These are phyloP conservation scores for Morus bassanus DNA, from an alignment of 2,797 vertebrate species.

Conservation along the genomic window DNA sequence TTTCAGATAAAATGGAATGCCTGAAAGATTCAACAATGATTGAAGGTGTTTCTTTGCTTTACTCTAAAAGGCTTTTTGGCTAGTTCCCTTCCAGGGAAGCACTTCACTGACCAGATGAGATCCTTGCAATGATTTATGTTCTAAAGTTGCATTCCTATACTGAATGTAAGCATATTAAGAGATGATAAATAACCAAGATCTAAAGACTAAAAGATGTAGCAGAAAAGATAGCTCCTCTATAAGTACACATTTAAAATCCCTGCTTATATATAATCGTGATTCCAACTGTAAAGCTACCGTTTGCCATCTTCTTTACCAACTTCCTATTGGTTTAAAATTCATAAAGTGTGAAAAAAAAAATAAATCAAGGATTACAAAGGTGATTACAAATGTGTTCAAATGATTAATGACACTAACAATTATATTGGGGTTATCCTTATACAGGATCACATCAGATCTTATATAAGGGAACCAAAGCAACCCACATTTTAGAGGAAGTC, in stretches of 20 bases:
- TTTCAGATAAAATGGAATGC: constrained; percentile 14
- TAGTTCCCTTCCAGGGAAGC: not conserved
- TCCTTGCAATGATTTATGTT: not conserved
- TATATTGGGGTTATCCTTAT: not conserved
- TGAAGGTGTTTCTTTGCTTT: not conserved
- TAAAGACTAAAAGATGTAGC: not conserved
- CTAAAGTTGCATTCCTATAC: not conserved
- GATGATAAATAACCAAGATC: not conserved
- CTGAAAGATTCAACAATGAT: not conserved
- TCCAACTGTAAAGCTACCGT: not conserved
- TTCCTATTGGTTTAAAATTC: not conserved
- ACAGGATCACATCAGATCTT: not conserved
- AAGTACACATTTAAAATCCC: not conserved
- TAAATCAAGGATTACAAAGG: not conserved
- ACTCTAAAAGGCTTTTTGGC: constrained; percentile 14
- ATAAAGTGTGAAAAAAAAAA: not conserved
- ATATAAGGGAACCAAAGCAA: not conserved
- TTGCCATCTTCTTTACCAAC: not conserved
- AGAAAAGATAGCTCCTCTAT: not conserved
- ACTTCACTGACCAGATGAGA: not conserved
- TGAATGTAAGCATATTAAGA: not conserved
- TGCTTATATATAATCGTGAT: not conserved
- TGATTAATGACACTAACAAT: not conserved
- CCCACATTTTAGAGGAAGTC: not conserved
- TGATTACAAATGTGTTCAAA: not conserved